Evolutionary conservation across 2,888 invertebrate species (phyloP).

Genomic region (Vesta saturnalis): DNA sequence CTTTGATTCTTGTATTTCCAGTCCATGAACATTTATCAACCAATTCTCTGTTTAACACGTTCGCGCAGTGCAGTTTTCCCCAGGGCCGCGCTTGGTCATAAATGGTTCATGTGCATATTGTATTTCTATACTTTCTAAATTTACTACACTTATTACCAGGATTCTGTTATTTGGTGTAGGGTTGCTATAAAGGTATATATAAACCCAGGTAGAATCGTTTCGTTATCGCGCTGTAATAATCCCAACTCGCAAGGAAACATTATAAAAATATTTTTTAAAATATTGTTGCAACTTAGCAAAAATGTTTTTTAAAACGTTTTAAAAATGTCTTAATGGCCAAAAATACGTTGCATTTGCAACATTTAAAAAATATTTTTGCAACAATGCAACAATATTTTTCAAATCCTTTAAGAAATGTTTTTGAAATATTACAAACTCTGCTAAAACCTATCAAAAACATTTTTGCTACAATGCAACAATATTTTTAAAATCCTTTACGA

Average conservation of each 20-base stretch:
- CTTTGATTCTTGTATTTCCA: too few relatives aligned
- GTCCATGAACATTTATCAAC: too few relatives aligned
- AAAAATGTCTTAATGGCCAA: not conserved
- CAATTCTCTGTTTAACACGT: too few relatives aligned
- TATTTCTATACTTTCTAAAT: too few relatives aligned
- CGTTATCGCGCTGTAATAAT: not conserved
- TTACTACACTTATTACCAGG: too few relatives aligned
- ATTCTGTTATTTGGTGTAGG: too few relatives aligned
- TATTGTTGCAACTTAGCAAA: not conserved
- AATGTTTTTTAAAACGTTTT: not conserved
- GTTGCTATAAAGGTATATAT: too few relatives aligned
- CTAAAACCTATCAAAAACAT: not conserved
- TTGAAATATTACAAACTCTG: not conserved
- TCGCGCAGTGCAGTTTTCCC: too few relatives aligned
- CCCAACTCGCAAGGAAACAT: not conserved
- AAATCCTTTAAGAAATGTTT: not conserved
- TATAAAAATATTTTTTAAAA: not conserved
- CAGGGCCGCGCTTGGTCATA: too few relatives aligned
- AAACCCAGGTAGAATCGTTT: too few relatives aligned
- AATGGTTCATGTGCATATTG: too few relatives aligned
- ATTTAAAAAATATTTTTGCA: not conserved
- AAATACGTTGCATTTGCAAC: constrained; percentile 2
- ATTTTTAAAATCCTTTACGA: not conserved
- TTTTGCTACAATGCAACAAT: not conserved
- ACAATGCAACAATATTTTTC: not conserved